Conservation (phyloP, 2,113 vertebrate species). For the Kryptolebias marmoratus region DNA sequence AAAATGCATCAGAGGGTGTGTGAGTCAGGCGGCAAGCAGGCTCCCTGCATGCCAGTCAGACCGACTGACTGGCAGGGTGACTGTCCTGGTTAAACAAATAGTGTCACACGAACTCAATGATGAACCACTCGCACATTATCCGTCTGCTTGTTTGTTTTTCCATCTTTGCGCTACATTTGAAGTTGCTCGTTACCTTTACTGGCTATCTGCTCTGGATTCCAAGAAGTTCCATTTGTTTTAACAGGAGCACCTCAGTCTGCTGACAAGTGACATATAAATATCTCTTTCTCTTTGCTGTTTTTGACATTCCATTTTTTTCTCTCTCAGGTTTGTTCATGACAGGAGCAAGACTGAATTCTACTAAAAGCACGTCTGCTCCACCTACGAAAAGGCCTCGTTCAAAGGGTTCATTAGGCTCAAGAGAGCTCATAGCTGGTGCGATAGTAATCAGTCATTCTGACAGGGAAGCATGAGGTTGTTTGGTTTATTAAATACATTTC, state of each 20-base stretch:
- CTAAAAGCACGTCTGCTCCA: constrained; percentile 28
- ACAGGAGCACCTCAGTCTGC: no score
- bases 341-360: constrained; percentile 59
- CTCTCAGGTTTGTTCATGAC: constrained; percentile 62
- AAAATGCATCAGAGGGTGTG: constrained; percentile 21
- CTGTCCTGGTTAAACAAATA: constrained; percentile 53
- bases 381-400: constrained; percentile 26
- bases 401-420: constrained; percentile 21
- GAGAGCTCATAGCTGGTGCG: constrained; percentile 6
- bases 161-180: constrained; percentile 17
- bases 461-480: constrained; percentile 16
- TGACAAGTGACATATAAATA: not conserved
- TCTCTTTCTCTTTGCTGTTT: not conserved
- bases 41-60: constrained; percentile 22
- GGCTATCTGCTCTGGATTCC: not conserved
- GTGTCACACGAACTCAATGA: constrained; percentile 30
- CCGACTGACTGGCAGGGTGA: constrained; percentile 26
- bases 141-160: not conserved
- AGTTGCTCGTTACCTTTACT: constrained; percentile 1
- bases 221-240: not conserved
- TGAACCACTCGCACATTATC: constrained; percentile 10
- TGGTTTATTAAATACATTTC: constrained; percentile 6
- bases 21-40: constrained; percentile 33
- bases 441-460: constrained; percentile 12
- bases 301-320: not conserved